phyloP scores from a whole-genome alignment of 2,113 vertebrate genomes.

The cattle (Bos taurus) region DNA sequence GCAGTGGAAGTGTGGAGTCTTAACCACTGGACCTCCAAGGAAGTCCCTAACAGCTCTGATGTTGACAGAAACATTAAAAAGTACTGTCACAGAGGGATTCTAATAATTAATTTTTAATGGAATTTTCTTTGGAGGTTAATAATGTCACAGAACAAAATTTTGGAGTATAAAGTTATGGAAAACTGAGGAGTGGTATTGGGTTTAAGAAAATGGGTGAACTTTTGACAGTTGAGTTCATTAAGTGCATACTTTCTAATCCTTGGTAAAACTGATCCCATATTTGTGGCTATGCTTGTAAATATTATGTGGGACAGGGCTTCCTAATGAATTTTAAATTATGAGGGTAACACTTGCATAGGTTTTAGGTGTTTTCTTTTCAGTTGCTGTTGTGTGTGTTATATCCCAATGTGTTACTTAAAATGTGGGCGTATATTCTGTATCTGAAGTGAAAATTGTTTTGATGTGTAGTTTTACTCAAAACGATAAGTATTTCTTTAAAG shows the following conservation, averaged over 20 bases:
- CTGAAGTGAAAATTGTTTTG: not conserved
- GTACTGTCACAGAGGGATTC: not conserved
- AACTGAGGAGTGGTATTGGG: not conserved
- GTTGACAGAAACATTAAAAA: not conserved
- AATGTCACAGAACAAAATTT: not conserved
- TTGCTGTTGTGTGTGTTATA: not conserved
- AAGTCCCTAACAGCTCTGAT: not conserved
- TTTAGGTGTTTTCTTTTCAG: constrained; percentile 4
- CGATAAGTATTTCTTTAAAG: constrained; percentile 7
- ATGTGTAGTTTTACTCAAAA: not conserved
- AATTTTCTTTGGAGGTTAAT: not conserved
- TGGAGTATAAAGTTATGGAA: not conserved
- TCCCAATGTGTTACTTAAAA: not conserved
- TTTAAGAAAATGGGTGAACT: constrained; percentile 17
- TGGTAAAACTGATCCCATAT: not conserved
- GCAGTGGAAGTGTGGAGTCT: not conserved
- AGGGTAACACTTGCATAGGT: not conserved
- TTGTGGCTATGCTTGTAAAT: not conserved
- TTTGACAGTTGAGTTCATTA: not conserved
- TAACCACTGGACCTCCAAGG: not conserved
- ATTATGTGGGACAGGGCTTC: not conserved
- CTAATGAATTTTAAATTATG: constrained; percentile 23
- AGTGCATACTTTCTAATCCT: not conserved
- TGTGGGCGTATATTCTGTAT: not conserved
- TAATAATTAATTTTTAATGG: not conserved